Percentiles rank a stretch among this genome's conserved stretches.
These are phyloP conservation scores for Maconellicoccus hirsutus DNA, from an alignment of 1,140 invertebrate genomes.

Conservation along the genomic window DNA sequence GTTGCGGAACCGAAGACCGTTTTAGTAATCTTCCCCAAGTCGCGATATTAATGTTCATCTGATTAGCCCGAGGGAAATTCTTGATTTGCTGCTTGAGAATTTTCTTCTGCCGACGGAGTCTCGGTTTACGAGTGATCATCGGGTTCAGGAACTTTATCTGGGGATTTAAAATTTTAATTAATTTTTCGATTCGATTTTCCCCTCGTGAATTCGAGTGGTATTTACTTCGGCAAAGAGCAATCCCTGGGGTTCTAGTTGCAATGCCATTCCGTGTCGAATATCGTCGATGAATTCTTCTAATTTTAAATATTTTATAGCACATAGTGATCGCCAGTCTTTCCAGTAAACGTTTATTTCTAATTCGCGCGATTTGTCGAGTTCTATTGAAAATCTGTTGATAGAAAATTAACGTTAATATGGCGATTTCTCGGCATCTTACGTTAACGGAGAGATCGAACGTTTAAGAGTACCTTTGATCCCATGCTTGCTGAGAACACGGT, in stretches of 20 bases:
- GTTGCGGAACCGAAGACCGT: constrained; percentile 58
- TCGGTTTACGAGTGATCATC: constrained; percentile 93
- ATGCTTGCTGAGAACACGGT: constrained; percentile 92
- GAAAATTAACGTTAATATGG: background rate
- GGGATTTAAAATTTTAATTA: too few relatives aligned
- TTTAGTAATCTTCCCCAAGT: constrained; percentile 90
- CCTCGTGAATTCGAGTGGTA: background rate
- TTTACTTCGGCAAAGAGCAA: constrained; percentile 87
- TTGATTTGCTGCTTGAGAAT: constrained; percentile 97
- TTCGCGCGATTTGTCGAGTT: constrained; percentile 92
- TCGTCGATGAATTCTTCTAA: constrained; percentile 98
- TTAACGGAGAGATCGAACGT: too few relatives aligned
- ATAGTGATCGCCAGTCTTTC: constrained; percentile 91
- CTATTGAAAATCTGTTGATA: constrained; percentile 72
- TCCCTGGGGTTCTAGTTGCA: constrained; percentile 95
- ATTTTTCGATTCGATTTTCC: background rate
- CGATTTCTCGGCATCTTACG: too few relatives aligned
- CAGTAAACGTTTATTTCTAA: constrained; percentile 97
- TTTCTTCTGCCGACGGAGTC: constrained; percentile 89
- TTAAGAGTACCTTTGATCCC: constrained; percentile 78
- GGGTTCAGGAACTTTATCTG: constrained; percentile 96
- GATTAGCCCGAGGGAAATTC: constrained; percentile 85
- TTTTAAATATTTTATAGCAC: constrained; percentile 91
- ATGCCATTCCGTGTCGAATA: constrained; percentile 89
- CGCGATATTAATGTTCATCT: constrained; percentile 97